These are phyloP conservation scores for Bombus cullumanus DNA, from an alignment of 1,140 invertebrate genomes.

Conservation along the genomic window DNA sequence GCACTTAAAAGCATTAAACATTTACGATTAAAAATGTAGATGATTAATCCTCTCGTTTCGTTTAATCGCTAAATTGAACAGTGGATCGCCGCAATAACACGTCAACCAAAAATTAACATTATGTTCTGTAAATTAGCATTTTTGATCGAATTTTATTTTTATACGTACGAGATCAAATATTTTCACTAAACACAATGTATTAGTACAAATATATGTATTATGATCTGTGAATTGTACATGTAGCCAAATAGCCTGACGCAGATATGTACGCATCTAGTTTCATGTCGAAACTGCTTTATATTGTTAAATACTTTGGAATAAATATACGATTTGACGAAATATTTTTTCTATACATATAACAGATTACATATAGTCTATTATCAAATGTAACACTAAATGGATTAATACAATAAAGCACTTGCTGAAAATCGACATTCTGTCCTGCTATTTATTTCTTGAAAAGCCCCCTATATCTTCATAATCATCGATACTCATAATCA, in stretches of 20 bases:
- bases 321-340: not conserved
- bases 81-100: not conserved
- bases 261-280: not conserved
- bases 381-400: not conserved
- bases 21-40: not conserved
- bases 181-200: not conserved
- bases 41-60: not conserved
- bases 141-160: not conserved
- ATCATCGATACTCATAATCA: too few relatives aligned
- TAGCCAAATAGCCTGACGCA: not conserved
- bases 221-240: not conserved
- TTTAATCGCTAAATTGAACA: not conserved
- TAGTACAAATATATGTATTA: not conserved
- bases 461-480: too few relatives aligned
- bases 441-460: not conserved
- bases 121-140: not conserved
- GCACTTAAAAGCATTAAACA: not conserved
- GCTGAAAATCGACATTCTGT: not conserved
- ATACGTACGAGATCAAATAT: not conserved
- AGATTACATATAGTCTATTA: too few relatives aligned
- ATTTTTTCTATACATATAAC: slow-evolving; percentile 11
- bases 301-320: not conserved
- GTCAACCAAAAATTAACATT: not conserved
- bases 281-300: not conserved
- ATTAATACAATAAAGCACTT: slow-evolving; percentile 36